Conservation (phyloP, 2,888 invertebrate species). For the Acronicta leporina region DNA sequence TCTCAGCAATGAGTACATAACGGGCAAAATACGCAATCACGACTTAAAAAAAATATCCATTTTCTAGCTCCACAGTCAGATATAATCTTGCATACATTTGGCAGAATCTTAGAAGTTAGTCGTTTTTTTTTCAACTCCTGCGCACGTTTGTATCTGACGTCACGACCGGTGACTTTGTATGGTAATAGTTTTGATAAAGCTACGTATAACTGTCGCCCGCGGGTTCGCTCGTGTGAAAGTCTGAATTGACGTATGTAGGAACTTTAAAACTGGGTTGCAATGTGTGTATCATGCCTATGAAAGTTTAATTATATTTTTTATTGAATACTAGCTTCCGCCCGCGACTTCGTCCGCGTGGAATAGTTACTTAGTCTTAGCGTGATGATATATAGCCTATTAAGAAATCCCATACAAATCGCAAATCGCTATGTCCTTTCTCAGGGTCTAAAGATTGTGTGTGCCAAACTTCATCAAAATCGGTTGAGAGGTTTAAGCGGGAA, state of each 20-base stretch:
- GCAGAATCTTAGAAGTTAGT: slow-evolving; percentile 64
- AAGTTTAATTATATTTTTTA: too few species aligned
- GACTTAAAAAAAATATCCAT: slow-evolving; percentile 53
- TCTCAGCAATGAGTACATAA: slow-evolving; percentile 23
- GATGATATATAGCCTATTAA: too few species aligned
- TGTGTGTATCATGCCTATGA: not conserved
- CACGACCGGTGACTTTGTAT: slow-evolving; percentile 79
- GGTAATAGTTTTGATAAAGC: slow-evolving; percentile 71
- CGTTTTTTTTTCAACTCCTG: slow-evolving; percentile 59
- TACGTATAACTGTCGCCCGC: slow-evolving; percentile 19
- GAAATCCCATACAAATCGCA: too few species aligned
- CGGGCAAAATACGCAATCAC: slow-evolving; percentile 56
- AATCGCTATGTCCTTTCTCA: too few species aligned
- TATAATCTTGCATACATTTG: slow-evolving; percentile 77
- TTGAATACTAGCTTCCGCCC: too few species aligned
- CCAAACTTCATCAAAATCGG: too few species aligned
- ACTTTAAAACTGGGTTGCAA: slow-evolving; percentile 8
- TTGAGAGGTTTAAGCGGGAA: too few species aligned
- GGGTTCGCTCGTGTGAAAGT: slow-evolving; percentile 41
- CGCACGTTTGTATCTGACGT: slow-evolving; percentile 60
- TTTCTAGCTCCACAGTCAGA: slow-evolving; percentile 61
- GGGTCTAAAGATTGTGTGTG: too few species aligned
- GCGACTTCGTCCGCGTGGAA: too few species aligned
- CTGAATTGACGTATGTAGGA: slow-evolving; percentile 16
- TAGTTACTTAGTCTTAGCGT: too few species aligned